Evolutionary conservation across 2,113 vertebrate genomes (phyloP).

Genomic region (Ceratotherium simum): DNA sequence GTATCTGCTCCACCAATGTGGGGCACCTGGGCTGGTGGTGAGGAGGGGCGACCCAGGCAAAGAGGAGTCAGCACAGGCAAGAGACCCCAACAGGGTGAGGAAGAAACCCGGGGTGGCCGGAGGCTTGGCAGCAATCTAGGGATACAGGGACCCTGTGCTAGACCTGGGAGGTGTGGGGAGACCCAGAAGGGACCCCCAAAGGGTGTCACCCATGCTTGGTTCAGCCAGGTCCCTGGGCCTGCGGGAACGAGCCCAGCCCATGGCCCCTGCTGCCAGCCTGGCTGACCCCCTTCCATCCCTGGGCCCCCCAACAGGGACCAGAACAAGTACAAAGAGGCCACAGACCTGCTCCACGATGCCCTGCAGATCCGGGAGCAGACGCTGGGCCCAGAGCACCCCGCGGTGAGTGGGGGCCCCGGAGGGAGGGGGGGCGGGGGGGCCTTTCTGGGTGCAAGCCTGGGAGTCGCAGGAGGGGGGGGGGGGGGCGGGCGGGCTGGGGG

Average conservation of each 20-base stretch:
- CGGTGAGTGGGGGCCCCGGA: constrained; percentile 81
- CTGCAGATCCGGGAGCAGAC: constrained; percentile 93
- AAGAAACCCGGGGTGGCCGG: background rate
- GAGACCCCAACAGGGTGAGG: background rate
- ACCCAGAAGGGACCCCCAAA: fast-evolving
- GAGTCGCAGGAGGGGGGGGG: no score
- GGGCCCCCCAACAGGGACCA: constrained; percentile 88
- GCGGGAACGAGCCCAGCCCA: background rate
- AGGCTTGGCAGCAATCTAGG: background rate
- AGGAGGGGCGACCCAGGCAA: background rate
- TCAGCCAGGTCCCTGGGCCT: background rate
- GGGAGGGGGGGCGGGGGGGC: fast-evolving
- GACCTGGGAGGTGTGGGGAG: background rate
- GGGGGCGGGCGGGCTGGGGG: fast-evolving
- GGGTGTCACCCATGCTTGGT: background rate
- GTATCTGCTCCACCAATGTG: background rate
- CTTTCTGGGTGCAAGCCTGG: no score
- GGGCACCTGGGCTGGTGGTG: fast-evolving
- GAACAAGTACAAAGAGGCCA: constrained; percentile 95
- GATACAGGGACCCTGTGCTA: background rate
- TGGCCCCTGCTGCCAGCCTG: no score
- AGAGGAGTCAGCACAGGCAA: no score
- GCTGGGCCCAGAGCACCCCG: constrained; percentile 91
- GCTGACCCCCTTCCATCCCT: background rate
- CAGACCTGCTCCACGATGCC: constrained; percentile 92